These are phyloP conservation scores for Cassiopea andromeda DNA, from an alignment of 30 jellyfish, hydroid and myxozoan species.

Conservation along the genomic window DNA sequence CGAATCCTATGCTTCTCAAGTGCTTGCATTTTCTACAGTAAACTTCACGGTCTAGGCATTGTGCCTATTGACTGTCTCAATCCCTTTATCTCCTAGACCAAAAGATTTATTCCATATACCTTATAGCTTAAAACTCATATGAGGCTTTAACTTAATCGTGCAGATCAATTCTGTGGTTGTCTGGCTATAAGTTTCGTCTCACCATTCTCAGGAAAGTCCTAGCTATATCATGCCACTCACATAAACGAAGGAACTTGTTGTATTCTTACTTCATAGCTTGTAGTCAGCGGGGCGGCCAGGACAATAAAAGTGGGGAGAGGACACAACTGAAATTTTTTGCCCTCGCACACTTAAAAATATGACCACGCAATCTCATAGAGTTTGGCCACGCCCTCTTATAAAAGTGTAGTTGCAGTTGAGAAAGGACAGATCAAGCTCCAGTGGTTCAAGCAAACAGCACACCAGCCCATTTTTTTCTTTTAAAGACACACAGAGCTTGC, in stretches of 20 bases:
- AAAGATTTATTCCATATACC: background rate
- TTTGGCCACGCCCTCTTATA: too few relatives aligned
- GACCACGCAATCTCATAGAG: background rate
- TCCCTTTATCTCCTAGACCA: background rate
- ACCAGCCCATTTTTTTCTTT: too few relatives aligned
- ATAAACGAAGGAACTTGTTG: background rate
- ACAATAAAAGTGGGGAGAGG: too few relatives aligned
- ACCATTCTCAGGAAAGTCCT: background rate
- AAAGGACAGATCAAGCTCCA: too few relatives aligned
- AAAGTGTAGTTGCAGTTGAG: too few relatives aligned
- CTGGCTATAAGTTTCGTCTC: background rate
- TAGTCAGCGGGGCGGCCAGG: too few relatives aligned
- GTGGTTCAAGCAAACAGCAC: too few relatives aligned
- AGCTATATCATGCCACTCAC: background rate
- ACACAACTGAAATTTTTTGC: background rate
- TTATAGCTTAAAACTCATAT: slow-evolving; percentile 1
- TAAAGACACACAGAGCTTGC: too few relatives aligned
- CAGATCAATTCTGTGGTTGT: slow-evolving; percentile 7
- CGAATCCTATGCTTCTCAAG: background rate
- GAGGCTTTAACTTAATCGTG: background rate
- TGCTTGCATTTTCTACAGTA: background rate
- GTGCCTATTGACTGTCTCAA: background rate
- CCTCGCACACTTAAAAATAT: background rate
- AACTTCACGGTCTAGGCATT: background rate
- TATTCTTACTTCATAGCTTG: too few relatives aligned